phyloP scores from a whole-genome alignment of 2,113 vertebrate species.

The Oplegnathus fasciatus region DNA sequence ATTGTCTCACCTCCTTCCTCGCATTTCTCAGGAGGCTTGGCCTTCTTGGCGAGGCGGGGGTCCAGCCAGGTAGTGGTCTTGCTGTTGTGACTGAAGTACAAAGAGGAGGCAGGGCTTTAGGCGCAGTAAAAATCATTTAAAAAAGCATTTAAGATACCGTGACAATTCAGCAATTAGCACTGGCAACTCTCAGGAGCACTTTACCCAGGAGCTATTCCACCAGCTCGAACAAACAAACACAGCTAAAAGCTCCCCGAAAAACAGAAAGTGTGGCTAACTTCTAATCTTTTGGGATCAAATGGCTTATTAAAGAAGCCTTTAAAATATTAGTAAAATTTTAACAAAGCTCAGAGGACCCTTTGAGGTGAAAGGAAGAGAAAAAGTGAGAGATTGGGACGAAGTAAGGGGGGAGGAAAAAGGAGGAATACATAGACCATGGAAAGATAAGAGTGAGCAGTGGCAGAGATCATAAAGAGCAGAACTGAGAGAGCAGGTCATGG shows the following conservation, averaged over 20 bases:
- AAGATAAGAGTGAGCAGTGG: slow-evolving; percentile 26
- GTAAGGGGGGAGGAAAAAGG: not conserved
- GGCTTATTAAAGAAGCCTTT: slow-evolving; percentile 41
- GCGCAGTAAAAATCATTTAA: not conserved
- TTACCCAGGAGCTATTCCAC: slow-evolving; percentile 28
- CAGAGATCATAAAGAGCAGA: slow-evolving; percentile 59
- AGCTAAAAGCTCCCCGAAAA: slow-evolving; percentile 11
- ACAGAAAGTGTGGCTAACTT: slow-evolving; percentile 1
- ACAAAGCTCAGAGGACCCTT: slow-evolving; percentile 20
- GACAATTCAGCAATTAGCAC: slow-evolving; percentile 37
- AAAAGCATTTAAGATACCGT: slow-evolving; percentile 17
- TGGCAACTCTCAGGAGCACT: slow-evolving; percentile 15
- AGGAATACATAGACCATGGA: not conserved
- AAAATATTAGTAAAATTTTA: slow-evolving; percentile 41
- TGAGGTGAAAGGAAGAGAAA: not conserved
- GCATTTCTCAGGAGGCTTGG: slow-evolving; percentile 97
- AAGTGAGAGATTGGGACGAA: not conserved
- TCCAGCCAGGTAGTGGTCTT: slow-evolving; percentile 99
- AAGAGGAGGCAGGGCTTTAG: slow-evolving; percentile 45
- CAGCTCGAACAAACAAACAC: slow-evolving; percentile 20
- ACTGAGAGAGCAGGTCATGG: slow-evolving; percentile 57
- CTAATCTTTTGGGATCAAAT: slow-evolving; percentile 49
- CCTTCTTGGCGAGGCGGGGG: slow-evolving; percentile 97
- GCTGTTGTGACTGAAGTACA: slow-evolving; percentile 91
- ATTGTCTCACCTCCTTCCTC: slow-evolving; percentile 92